A percentile compares a stretch with the other conserved stretches of the same genome.
These are phyloP conservation scores for Fringilla coelebs DNA, from an alignment of 2,797 vertebrate species.

Conservation along the genomic window DNA sequence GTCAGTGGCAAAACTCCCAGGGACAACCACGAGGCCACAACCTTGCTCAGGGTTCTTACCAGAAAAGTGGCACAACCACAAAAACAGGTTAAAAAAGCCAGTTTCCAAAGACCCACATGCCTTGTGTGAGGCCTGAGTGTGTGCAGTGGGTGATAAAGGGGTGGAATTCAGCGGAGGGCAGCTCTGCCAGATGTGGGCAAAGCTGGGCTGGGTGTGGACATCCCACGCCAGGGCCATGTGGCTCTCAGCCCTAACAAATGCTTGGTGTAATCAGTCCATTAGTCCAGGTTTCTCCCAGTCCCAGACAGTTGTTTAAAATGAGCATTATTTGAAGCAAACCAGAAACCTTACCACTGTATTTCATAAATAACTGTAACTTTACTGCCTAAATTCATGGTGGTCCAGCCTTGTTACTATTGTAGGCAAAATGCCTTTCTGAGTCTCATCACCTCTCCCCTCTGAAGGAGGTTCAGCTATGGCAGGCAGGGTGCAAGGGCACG, in stretches of 20 bases:
- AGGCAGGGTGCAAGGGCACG: rapidly evolving
- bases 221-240: background rate
- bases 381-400: background rate
- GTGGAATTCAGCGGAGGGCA: background rate
- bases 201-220: background rate
- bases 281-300: conserved; percentile 7
- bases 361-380: conserved; percentile 34
- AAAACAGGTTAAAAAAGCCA: background rate
- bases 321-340: conserved; percentile 38
- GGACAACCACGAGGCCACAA: background rate
- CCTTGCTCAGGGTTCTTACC: background rate
- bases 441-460: background rate
- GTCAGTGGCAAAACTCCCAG: background rate
- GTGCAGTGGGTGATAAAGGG: rapidly evolving
- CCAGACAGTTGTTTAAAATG: conserved; percentile 49
- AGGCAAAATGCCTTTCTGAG: background rate
- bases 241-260: background rate
- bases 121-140: background rate
- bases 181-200: background rate
- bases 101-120: rapidly evolving
- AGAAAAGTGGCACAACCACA: background rate
- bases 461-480: background rate
- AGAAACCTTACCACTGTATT: conserved; percentile 19
- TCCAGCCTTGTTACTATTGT: background rate
- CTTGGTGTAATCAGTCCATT: background rate